These are phyloP conservation scores for Odocoileus virginianus DNA, from an alignment of 2,113 vertebrate species.

Conservation along the genomic window DNA sequence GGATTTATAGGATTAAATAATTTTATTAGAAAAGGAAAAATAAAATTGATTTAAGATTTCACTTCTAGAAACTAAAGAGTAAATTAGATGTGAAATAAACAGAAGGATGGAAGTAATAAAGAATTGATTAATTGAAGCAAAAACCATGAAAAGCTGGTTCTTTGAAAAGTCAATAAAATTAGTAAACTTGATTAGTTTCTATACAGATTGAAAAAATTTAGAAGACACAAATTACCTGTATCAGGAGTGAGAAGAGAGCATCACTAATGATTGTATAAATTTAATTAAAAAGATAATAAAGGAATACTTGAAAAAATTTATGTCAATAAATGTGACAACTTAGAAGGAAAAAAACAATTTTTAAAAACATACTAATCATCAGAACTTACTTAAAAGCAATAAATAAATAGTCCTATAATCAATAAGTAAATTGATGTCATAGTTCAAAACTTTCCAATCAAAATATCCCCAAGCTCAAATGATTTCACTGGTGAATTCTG, in stretches of 20 bases:
- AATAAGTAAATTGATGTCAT: background rate
- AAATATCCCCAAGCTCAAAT: background rate
- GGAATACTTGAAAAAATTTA: background rate
- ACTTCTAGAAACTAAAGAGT: background rate
- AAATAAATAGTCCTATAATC: background rate
- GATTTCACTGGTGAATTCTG: background rate
- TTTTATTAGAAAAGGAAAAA: background rate
- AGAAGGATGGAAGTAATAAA: background rate
- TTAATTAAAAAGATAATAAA: background rate
- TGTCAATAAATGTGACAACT: background rate
- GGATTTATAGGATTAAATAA: background rate
- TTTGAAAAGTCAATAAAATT: background rate
- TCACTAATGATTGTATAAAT: background rate
- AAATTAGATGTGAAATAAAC: background rate
- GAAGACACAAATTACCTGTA: background rate
- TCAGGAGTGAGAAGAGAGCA: background rate
- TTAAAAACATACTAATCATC: background rate
- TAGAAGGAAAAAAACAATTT: background rate
- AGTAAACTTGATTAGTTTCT: background rate
- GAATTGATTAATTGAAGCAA: background rate
- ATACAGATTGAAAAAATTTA: background rate
- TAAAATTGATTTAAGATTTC: background rate
- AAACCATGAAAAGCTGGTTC: background rate
- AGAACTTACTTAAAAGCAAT: background rate
- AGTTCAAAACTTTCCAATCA: background rate